Conservation (phyloP, 1,140 invertebrate genomes). For the Lordiphosa collinella region DNA sequence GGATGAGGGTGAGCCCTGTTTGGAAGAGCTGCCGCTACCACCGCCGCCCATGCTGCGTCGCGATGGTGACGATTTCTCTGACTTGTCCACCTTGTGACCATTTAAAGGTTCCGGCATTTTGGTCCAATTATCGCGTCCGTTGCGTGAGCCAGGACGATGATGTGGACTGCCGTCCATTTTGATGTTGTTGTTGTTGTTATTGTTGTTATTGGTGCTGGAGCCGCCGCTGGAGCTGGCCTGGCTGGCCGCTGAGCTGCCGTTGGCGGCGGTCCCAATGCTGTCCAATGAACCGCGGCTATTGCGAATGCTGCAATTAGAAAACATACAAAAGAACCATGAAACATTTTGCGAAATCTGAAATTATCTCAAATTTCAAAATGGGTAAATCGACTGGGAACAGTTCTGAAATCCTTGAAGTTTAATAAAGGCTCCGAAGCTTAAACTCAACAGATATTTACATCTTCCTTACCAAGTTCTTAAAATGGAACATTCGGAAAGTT, state of each 20-base stretch:
- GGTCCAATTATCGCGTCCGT: constrained; percentile 76
- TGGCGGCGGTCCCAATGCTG: constrained; percentile 72
- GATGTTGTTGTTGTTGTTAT: constrained; percentile 39
- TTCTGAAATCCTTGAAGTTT: too few species aligned
- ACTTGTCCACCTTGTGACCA: constrained; percentile 67
- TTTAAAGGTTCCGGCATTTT: constrained; percentile 78
- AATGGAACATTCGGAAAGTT: too few species aligned
- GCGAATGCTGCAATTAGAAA: constrained; percentile 53
- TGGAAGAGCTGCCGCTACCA: constrained; percentile 79
- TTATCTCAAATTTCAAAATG: too few species aligned
- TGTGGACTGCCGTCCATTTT: constrained; percentile 70
- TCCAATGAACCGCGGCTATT: constrained; percentile 78
- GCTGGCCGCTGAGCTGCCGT: constrained; percentile 67
- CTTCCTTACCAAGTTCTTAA: too few species aligned
- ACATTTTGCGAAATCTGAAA: too few species aligned
- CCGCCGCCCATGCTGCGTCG: constrained; percentile 65
- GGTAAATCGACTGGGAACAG: too few species aligned
- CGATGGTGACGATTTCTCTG: constrained; percentile 74
- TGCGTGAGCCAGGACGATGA: constrained; percentile 67
- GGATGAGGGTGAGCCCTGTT: constrained; percentile 80
- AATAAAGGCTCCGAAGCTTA: too few species aligned
- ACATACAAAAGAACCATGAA: too few species aligned
- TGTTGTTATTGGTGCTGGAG: constrained; percentile 50
- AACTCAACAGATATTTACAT: too few species aligned
- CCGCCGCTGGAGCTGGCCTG: constrained; percentile 74